Evolutionary conservation across 2,797 vertebrate genomes (phyloP).

Genomic region (Heliangelus exortis): DNA sequence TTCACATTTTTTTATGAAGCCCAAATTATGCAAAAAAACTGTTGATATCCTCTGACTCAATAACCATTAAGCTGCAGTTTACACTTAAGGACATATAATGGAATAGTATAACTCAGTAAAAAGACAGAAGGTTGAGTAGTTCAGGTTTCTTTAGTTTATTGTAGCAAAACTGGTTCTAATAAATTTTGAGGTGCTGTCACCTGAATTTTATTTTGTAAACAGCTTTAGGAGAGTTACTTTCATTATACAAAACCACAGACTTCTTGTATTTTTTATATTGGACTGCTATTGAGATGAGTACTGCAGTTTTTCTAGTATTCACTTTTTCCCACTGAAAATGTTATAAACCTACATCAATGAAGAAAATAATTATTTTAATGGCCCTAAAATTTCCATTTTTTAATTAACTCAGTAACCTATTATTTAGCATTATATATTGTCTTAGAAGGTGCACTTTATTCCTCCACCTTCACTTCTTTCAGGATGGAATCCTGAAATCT

Average conservation of each 20-base stretch:
- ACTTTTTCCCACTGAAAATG: not conserved
- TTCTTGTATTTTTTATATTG: not conserved
- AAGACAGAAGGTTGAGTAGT: not conserved
- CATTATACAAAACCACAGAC: not conserved
- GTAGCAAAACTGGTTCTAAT: not conserved
- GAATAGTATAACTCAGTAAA: not conserved
- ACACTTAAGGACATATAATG: not conserved
- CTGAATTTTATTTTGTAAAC: not conserved
- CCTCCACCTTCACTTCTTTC: not conserved
- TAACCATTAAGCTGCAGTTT: not conserved
- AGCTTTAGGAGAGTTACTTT: not conserved
- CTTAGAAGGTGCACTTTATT: not conserved
- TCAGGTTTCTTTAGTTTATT: not conserved
- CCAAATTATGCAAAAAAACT: not conserved
- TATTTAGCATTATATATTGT: not conserved
- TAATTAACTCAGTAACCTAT: not conserved
- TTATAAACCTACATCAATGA: not conserved
- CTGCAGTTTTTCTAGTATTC: not conserved
- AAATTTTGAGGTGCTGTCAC: not conserved
- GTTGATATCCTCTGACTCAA: not conserved
- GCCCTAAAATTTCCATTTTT: not conserved
- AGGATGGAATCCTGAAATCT: not conserved
- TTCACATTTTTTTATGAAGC: not conserved
- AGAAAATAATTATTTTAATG: not conserved
- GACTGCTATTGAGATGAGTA: not conserved